Conservation (phyloP, 2,888 invertebrate genomes). For the Caenorhabditis angaria region DNA sequence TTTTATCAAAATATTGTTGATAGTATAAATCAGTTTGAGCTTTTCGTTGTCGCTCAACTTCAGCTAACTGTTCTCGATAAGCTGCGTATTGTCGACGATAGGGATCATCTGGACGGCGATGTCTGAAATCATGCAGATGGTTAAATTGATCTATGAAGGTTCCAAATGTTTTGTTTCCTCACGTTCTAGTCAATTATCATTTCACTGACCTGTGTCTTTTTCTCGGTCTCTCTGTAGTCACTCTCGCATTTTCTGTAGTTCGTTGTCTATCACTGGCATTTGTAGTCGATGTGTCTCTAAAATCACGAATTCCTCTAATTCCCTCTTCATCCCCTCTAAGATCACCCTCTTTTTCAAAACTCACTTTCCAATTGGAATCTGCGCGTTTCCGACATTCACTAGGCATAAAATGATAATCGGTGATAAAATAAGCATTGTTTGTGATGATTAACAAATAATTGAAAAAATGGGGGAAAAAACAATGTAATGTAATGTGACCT, state of each 20-base stretch:
- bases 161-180: no score
- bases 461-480: no score
- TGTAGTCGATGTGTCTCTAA: conserved; percentile 27
- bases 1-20: conserved; percentile 52
- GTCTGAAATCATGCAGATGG: neutral
- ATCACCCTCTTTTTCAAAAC: no score
- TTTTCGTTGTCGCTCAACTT: conserved; percentile 25
- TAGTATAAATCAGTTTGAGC: conserved; percentile 45
- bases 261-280: conserved; percentile 21
- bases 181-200: no score
- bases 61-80: conserved; percentile 27
- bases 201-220: conserved; percentile 21
- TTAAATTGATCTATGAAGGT: no score
- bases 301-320: neutral
- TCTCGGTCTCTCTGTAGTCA: conserved; percentile 27
- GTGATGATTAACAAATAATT: no score
- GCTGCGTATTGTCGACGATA: conserved; percentile 30
- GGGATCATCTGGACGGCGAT: conserved; percentile 14
- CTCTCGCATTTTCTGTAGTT: conserved; percentile 20
- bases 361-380: conserved; percentile 33
- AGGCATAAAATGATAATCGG: no score
- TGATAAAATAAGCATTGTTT: no score
- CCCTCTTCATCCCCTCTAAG: neutral
- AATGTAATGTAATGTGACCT: neutral
- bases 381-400: conserved; percentile 11